Base-by-base conservation (phyloP, 2,888 invertebrate species). In the Tridacna crocea region DNA sequence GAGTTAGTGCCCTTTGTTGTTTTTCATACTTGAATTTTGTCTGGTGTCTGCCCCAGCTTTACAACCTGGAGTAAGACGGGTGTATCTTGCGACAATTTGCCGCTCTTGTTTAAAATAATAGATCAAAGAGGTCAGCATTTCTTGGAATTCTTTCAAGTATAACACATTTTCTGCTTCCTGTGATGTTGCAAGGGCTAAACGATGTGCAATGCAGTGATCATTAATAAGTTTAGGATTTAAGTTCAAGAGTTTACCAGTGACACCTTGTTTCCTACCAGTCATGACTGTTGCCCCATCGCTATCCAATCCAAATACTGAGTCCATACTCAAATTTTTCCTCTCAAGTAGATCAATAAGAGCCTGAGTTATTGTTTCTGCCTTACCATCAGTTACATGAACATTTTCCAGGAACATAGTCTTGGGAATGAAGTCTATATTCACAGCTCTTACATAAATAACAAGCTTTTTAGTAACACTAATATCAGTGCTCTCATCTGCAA, bases 161-260 rank as follows among this genome's bases (percentile, higher is more conserved):
- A 27, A 27, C 8, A 65, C 11, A 27, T 26, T n/a, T n/a, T n/a
- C n/a, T n/a, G n/a, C n/a, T n/a, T n/a, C n/a, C n/a, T n/a, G n/a
- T n/a, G n/a, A n/a, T 51, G 79, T 73, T 19, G 78, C 78, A 0
- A 87, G 60, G 1, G 83, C 87, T 0, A 87, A 17, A 17, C 83
- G n/a, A 48, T 87, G 87, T 2, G 84, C 87, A n/a, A 65, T 65
- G 61, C 84, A 87, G 61, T 87, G 87, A 0, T 77, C 79, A 77
- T 83, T 87, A 6, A 61, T 24, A n/a, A 87, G 17, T 27, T 83
- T 82, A 0, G 84, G 84, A 26, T 84, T 84, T 0, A 61, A 47
- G 12, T 55, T 46, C 51, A 87, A 24, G 22, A 87, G 77, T 15
- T 72, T 75, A 0, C 87, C 82, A n/a, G 80, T 80, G 12, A 87